A percentile compares a stretch with the other conserved stretches of the same genome.
Conservation (phyloP, 2,797 vertebrate genomes). For the Novumbra hubbsi region DNA sequence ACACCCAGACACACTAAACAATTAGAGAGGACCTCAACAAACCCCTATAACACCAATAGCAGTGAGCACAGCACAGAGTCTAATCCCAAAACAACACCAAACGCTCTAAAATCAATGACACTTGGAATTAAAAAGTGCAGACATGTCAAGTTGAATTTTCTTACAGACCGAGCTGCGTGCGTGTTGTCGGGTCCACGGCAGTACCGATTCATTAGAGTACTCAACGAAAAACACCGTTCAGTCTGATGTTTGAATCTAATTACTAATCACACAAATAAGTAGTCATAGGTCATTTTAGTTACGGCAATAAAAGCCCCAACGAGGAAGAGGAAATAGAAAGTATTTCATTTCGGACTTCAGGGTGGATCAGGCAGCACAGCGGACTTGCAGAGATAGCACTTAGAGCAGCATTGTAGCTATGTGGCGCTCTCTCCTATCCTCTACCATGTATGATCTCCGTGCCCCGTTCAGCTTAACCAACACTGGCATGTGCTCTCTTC, state of each 20-base stretch:
- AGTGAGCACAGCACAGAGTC: no score
- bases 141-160: not conserved
- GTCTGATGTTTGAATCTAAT: not conserved
- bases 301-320: not conserved
- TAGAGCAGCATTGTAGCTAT: slow-evolving; percentile 64
- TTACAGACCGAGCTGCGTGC: not conserved
- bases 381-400: slow-evolving; percentile 36
- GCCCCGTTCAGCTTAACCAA: slow-evolving; percentile 17
- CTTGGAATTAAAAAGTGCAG: not conserved
- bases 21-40: not conserved
- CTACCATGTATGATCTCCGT: not conserved
- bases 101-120: not conserved
- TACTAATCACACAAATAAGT: not conserved
- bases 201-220: no score
- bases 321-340: slow-evolving; percentile 2
- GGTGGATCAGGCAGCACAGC: slow-evolving; percentile 60
- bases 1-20: not conserved
- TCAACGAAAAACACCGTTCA: no score
- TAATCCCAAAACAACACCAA: not conserved
- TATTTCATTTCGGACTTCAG: slow-evolving; percentile 32
- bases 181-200: not conserved
- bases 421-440: not conserved
- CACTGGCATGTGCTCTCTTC: slow-evolving; percentile 57
- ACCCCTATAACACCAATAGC: not conserved
- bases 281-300: not conserved